Percentiles rank a stretch among this genome's conserved stretches.
These are phyloP conservation scores for Pagetopsis macropterus DNA, from an alignment of 2,797 vertebrate species.

Conservation along the genomic window DNA sequence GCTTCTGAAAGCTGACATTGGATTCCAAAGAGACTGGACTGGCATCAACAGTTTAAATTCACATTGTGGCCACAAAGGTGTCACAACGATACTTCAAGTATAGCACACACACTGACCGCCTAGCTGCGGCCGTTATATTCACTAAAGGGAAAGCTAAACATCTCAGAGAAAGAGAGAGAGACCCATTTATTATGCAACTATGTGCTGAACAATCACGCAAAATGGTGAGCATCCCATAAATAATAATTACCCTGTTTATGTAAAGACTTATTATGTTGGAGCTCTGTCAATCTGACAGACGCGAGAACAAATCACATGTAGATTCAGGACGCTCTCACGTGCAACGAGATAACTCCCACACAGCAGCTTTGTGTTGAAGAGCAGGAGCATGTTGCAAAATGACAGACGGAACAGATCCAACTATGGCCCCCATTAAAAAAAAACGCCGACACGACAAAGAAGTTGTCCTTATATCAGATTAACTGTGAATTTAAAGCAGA, in stretches of 20 bases:
- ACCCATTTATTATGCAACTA: constrained; percentile 64
- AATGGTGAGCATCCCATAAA: constrained; percentile 28
- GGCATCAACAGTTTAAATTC: constrained; percentile 26
- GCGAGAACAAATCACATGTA: constrained; percentile 35
- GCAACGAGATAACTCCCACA: constrained; percentile 61
- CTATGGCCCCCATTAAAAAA: constrained; percentile 30
- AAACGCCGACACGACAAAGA: background rate
- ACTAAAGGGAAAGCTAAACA: constrained; percentile 29
- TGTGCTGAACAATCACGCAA: constrained; percentile 46
- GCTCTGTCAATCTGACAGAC: constrained; percentile 50
- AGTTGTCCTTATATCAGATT: constrained; percentile 20
- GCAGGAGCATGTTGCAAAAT: constrained; percentile 56
- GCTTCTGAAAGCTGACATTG: background rate
- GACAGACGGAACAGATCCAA: constrained; percentile 48
- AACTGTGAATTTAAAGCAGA: constrained; percentile 19
- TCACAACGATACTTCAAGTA: constrained; percentile 14
- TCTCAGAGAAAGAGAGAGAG: constrained; percentile 30
- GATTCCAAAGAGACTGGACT: background rate
- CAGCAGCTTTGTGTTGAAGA: constrained; percentile 59
- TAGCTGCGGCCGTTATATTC: constrained; percentile 19
- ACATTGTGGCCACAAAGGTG: constrained; percentile 15
- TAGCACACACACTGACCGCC: background rate
- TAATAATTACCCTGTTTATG: constrained; percentile 52
- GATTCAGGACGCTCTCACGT: constrained; percentile 27
- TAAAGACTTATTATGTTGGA: constrained; percentile 42